Evolutionary conservation across 2,797 vertebrate genomes (phyloP), one percentile per base, ranked within the genome.

Genomic region (Toxotes lorentzi): DNA sequence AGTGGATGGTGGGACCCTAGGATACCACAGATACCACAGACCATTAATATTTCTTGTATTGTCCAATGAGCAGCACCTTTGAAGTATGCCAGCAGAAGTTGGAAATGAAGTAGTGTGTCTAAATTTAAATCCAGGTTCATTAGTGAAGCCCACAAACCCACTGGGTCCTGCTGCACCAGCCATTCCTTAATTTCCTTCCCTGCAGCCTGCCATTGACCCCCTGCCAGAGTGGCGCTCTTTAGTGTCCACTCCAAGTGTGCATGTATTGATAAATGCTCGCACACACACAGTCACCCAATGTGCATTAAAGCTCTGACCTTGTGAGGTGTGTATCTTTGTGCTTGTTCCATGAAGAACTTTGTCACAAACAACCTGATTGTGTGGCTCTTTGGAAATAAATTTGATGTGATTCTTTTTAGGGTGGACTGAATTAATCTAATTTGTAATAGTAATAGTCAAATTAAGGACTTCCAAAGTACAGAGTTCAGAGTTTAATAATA

Each of bases 131-230:
- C 13, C 24, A 40, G 35, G n/a, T 56, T 68, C 50, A 76, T 86
- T 81, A 69, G 56, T 59, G 63, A 74, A 71, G 67, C 59, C 64
- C 45, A 61, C 35, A 57, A 59, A 76, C 51, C 34, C 76, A 56
- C 45, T 60, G 12, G 19, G 60, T 45, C 32, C 51, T 64, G 35
- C 69, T 64, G 50, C 34, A 56, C 34, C 53, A 73, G 24, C 23
- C 54, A 48, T 56, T 70, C 34, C 45, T 62, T 69, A 69, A 76
- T 82, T 71, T 76, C 66, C 45, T 35, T 70, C 69, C 70, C 64
- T 58, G 64, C 73, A 70, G 70, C 17, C 61, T 27, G 27, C 56
- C 62, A 71, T 87, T 87, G 76, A 76, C 79, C 76, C 63, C 76
- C 83, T 24, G 41, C 76, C 23, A 41, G 43, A 70, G 47, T 53